Conservation (phyloP, 2,797 vertebrate genomes). For the Lacerta bilineata region DNA sequence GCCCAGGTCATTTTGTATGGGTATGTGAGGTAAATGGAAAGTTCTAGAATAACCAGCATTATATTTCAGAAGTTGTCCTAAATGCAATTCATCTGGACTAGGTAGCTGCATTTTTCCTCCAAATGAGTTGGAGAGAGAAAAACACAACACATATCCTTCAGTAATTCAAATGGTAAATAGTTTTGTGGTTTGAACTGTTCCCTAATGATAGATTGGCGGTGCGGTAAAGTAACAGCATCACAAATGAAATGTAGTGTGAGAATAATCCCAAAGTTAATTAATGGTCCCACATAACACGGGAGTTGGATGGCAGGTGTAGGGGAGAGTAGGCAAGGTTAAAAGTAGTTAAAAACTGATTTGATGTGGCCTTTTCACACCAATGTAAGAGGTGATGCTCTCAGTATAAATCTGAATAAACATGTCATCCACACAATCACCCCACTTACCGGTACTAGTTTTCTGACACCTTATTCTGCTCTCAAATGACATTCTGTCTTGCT, state of each 20-base stretch:
- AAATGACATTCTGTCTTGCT: too few species aligned
- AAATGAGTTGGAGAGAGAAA: background rate
- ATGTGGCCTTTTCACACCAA: too few species aligned
- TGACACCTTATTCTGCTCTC: too few species aligned
- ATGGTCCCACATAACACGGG: background rate
- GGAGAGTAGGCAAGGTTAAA: background rate
- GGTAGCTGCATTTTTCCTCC: background rate
- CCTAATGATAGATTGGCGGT: background rate
- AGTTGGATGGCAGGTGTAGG: too few species aligned
- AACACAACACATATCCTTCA: background rate
- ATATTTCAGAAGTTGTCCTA: background rate
- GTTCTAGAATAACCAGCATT: too few species aligned
- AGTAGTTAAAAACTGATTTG: conserved; percentile 11
- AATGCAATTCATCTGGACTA: background rate
- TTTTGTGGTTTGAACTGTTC: background rate
- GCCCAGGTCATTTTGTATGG: background rate
- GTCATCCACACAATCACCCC: too few species aligned
- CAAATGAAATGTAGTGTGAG: background rate
- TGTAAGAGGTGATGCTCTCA: too few species aligned
- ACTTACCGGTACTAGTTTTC: too few species aligned
- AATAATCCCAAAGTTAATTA: background rate
- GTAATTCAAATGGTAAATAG: background rate
- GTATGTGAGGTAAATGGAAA: conserved; percentile 6
- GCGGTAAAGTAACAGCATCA: background rate
- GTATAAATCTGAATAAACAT: too few species aligned